phyloP scores from a whole-genome alignment of 2,113 vertebrate species.

The Axis porcinus region DNA sequence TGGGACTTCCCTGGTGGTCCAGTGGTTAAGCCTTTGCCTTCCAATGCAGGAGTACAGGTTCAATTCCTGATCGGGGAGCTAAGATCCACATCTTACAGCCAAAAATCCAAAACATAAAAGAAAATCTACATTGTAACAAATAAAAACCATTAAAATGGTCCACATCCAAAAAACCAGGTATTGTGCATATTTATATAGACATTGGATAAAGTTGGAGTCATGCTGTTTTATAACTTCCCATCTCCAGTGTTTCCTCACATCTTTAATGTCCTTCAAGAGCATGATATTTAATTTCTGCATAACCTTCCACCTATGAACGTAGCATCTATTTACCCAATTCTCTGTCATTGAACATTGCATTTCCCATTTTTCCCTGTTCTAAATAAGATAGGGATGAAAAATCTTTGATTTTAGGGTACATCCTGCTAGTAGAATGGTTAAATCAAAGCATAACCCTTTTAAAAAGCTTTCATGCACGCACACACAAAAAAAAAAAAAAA shows the following conservation, averaged over 20 bases:
- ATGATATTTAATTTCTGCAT: background rate
- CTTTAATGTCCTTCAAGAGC: background rate
- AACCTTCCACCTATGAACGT: background rate
- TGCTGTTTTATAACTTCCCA: conserved; percentile 58
- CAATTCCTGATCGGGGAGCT: background rate
- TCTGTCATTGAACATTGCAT: background rate
- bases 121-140: background rate
- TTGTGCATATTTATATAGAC: conserved; percentile 20
- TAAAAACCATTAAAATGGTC: background rate
- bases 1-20: background rate
- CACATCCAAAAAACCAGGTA: background rate
- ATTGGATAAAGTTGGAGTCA: conserved; percentile 36
- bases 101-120: background rate
- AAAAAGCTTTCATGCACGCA: background rate
- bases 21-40: background rate
- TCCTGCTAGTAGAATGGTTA: background rate
- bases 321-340: background rate
- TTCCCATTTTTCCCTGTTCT: background rate
- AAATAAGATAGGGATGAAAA: background rate
- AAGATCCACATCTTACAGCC: background rate
- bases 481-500: background rate
- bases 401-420: background rate
- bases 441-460: background rate
- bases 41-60: background rate
- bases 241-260: conserved; percentile 1